phyloP scores from a whole-genome alignment of 2,888 invertebrate species.

The Gisinianus flammeolus region DNA sequence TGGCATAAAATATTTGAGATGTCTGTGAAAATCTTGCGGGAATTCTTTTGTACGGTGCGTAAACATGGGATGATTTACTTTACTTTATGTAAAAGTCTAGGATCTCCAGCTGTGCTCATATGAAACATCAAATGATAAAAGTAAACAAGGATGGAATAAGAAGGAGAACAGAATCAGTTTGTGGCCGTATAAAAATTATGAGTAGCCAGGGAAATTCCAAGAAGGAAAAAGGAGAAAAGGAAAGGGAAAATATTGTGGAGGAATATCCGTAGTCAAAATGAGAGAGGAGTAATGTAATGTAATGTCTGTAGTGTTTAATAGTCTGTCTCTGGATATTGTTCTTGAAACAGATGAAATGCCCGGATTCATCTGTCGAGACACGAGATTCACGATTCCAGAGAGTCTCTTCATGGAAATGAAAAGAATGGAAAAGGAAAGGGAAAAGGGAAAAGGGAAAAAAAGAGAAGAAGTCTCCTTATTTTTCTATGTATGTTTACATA shows the following conservation, averaged over 20 bases:
- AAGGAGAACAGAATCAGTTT: no score
- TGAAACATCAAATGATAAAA: no score
- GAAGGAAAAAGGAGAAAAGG: background rate
- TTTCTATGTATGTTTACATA: background rate
- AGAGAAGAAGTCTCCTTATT: background rate
- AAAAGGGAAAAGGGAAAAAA: no score
- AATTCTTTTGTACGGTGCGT: no score
- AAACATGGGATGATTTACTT: no score
- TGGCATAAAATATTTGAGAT: no score
- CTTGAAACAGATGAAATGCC: background rate
- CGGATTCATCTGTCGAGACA: background rate
- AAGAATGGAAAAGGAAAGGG: no score
- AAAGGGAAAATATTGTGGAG: no score
- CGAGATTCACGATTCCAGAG: background rate
- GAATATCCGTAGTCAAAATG: background rate
- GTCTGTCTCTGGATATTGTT: background rate
- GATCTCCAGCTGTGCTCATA: no score
- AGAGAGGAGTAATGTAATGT: background rate
- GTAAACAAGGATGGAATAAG: no score
- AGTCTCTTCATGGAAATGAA: constrained; percentile 4
- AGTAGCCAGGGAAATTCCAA: background rate
- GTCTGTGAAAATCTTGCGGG: no score
- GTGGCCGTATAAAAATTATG: background rate
- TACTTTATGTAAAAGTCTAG: no score
- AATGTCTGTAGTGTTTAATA: background rate